phyloP scores from a whole-genome alignment of 92 coral and sea anemone genomes.

The Meandrina meandrites region DNA sequence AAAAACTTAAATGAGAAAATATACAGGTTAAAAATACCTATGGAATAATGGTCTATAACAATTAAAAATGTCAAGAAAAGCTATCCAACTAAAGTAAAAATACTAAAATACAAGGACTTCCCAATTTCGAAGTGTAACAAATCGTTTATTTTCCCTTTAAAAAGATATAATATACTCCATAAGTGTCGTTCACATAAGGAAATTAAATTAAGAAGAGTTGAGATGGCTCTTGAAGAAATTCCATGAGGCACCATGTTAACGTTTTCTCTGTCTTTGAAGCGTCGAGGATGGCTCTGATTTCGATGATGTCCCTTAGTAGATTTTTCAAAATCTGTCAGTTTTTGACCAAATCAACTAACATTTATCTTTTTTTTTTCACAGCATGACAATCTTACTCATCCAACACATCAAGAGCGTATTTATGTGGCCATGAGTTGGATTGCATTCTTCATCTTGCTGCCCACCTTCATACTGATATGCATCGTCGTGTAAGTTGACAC shows the following conservation, averaged over 20 bases:
- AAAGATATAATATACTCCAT: too few species aligned
- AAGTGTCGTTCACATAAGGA: too few species aligned
- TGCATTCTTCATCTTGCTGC: conserved; percentile 49
- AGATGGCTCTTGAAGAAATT: background rate
- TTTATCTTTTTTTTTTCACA: background rate
- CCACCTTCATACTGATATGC: conserved; percentile 50
- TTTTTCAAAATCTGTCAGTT: background rate
- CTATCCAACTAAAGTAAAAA: too few species aligned
- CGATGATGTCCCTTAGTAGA: background rate
- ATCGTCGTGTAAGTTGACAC: conserved; percentile 54
- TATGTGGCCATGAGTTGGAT: conserved; percentile 57
- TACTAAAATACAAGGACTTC: too few species aligned
- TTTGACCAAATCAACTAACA: background rate
- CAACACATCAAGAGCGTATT: conserved; percentile 8
- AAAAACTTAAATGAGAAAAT: too few species aligned
- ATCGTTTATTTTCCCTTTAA: too few species aligned
- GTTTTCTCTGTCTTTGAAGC: too few species aligned
- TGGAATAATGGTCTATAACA: too few species aligned
- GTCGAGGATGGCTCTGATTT: too few species aligned
- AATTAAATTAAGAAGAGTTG: too few species aligned
- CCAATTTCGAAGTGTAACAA: background rate
- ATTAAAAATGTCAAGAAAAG: too few species aligned
- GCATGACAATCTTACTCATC: conserved; percentile 24
- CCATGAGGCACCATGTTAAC: background rate
- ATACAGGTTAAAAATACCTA: too few species aligned